Evolutionary conservation across 2,113 vertebrate species (phyloP).

Genomic region (Tachycineta bicolor): DNA sequence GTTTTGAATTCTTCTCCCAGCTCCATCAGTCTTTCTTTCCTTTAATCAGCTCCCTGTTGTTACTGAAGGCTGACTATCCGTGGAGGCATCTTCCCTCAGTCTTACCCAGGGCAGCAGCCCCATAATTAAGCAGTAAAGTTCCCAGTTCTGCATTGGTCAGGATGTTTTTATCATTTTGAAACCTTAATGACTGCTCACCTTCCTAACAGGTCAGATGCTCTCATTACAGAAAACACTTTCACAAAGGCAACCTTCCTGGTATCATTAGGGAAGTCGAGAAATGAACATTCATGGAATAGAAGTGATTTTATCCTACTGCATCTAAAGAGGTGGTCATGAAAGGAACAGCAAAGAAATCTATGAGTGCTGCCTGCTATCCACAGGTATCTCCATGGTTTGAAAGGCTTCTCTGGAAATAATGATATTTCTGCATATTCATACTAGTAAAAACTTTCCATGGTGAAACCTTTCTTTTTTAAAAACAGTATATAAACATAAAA

Average conservation of each 20-base stretch:
- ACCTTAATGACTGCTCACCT: background rate
- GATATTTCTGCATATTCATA: background rate
- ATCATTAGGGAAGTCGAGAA: background rate
- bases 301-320: background rate
- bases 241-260: background rate
- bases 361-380: background rate
- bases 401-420: background rate
- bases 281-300: background rate
- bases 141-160: background rate
- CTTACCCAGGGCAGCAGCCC: background rate
- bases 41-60: background rate
- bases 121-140: background rate
- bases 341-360: background rate
- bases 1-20: background rate
- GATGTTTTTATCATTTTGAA: background rate
- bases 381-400: background rate
- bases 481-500: background rate
- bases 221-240: background rate
- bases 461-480: background rate
- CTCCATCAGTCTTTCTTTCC: background rate
- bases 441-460: background rate
- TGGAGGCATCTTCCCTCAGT: background rate
- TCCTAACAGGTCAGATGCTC: background rate
- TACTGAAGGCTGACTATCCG: background rate
- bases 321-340: background rate